These are phyloP conservation scores for Calyptommatus sinebrachiatus DNA, from an alignment of 2,113 vertebrate genomes.

Conservation along the genomic window DNA sequence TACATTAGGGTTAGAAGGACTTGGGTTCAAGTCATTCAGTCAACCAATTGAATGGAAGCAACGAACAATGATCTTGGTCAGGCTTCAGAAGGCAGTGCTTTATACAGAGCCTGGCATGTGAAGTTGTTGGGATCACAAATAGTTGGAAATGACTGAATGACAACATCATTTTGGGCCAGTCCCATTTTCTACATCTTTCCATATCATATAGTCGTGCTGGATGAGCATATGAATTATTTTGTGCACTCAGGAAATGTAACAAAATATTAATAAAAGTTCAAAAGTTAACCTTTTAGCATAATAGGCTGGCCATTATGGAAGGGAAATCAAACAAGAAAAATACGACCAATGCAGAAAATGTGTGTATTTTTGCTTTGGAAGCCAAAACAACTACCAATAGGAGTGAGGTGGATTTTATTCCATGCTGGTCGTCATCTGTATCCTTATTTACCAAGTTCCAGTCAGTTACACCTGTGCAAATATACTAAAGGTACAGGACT, in stretches of 20 bases:
- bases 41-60: background rate
- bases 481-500: background rate
- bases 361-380: background rate
- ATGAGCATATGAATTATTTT: background rate
- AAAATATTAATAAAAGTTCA: background rate
- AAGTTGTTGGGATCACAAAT: no score
- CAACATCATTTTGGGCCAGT: no score
- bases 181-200: no score
- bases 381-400: background rate
- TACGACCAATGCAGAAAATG: background rate
- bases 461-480: conserved; percentile 44
- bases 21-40: background rate
- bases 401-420: background rate
- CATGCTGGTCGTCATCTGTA: conserved; percentile 12
- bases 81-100: no score
- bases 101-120: background rate
- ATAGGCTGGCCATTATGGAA: background rate
- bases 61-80: no score
- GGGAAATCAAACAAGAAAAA: background rate
- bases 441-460: conserved; percentile 49
- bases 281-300: background rate
- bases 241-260: background rate
- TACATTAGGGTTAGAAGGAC: no score
- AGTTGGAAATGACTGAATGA: no score
- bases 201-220: background rate